Conservation (phyloP, 2,888 invertebrate species). For the Lasioglossum pauxillum region DNA sequence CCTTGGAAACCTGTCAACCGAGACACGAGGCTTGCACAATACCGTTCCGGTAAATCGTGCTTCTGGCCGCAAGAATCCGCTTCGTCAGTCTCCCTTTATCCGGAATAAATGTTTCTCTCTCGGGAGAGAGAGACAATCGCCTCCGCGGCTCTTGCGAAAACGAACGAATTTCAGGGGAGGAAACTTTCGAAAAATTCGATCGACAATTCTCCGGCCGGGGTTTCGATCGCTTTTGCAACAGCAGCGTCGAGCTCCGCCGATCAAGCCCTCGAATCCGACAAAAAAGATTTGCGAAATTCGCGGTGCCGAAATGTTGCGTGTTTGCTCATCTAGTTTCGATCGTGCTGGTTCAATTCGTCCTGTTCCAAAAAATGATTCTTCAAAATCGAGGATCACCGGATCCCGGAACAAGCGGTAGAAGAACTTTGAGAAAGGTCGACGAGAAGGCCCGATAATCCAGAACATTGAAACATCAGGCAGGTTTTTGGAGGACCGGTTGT, state of each 20-base stretch:
- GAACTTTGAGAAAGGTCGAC: background rate
- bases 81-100: constrained; percentile 69
- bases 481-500: background rate
- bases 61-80: constrained; percentile 64
- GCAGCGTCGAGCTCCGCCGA: background rate
- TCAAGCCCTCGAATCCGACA: background rate
- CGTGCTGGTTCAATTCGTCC: background rate
- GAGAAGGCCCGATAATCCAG: constrained; percentile 1
- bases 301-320: background rate
- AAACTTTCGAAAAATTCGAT: background rate
- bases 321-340: no score
- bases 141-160: constrained; percentile 11
- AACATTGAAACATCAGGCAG: background rate
- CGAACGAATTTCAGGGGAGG: background rate
- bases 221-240: background rate
- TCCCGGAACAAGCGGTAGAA: background rate
- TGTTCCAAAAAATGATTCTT: background rate
- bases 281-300: background rate
- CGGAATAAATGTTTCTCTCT: constrained; percentile 56
- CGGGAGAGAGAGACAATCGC: constrained; percentile 43
- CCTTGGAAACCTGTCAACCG: constrained; percentile 73
- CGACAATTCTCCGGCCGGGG: background rate
- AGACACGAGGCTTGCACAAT: constrained; percentile 67
- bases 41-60: constrained; percentile 63
- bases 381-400: background rate